Conservation (phyloP, 2,797 vertebrate species). For the Pempheris klunzingeri region DNA sequence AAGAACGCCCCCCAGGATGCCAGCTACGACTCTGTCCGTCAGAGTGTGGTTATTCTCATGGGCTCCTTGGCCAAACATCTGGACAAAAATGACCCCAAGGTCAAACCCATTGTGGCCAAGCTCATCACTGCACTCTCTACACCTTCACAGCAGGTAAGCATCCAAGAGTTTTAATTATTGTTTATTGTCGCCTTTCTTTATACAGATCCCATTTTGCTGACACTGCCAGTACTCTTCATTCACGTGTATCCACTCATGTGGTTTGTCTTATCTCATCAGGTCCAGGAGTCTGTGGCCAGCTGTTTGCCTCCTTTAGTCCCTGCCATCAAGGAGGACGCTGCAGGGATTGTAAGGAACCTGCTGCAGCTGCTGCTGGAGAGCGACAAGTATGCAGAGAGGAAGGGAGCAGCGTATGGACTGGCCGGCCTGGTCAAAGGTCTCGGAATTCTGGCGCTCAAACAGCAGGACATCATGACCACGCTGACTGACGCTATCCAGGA, state of each 20-base stretch:
- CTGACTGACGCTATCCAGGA: constrained; percentile 98
- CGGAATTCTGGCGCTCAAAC: constrained; percentile 97
- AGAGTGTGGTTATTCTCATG: constrained; percentile 99
- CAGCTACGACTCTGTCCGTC: constrained; percentile 96
- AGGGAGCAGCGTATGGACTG: constrained; percentile 95
- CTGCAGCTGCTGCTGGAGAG: constrained; percentile 97
- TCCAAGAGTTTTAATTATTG: not conserved
- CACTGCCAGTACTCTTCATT: not conserved
- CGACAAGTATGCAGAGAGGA: constrained; percentile 96
- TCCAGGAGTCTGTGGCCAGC: constrained; percentile 97
- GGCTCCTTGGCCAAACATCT: constrained; percentile 98
- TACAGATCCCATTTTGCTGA: not conserved
- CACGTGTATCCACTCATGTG: not conserved
- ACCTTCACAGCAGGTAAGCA: constrained; percentile 94
- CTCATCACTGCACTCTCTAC: constrained; percentile 97
- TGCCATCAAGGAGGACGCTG: constrained; percentile 96
- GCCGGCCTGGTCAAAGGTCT: constrained; percentile 97
- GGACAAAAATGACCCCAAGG: constrained; percentile 98
- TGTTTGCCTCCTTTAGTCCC: constrained; percentile 97
- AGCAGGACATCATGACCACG: constrained; percentile 98
- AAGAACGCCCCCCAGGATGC: constrained; percentile 97
- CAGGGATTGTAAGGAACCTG: constrained; percentile 94
- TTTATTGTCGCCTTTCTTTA: not conserved
- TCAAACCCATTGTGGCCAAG: constrained; percentile 98
- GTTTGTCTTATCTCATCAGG: constrained; percentile 79